Base-by-base conservation (phyloP, 2,113 vertebrate species). In the Thamnaconus septentrionalis region DNA sequence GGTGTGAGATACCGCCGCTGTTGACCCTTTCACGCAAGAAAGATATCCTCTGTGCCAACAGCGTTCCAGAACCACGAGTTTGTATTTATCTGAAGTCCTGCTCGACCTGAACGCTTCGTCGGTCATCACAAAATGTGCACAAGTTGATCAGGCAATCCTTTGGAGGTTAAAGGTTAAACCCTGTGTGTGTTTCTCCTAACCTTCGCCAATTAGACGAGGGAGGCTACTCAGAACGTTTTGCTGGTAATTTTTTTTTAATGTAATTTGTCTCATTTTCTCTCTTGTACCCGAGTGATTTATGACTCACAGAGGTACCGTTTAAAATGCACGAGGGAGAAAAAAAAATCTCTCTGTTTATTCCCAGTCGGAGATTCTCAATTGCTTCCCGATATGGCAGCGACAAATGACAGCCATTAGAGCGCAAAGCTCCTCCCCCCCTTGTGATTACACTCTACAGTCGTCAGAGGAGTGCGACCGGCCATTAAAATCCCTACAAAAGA, bases 331-430 rank as follows among this genome's bases (percentile, higher is more conserved):
- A 31, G 18, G 18, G 18, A 31, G 18, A 31, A 31, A 31, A 58
- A 71, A 65, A 78, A 69, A 56, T 46, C 70, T 56, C 49, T 31
- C 75, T 70, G 18, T 61, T 78, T 67, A 66, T 67, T 67, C 8
- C 57, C 52, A 63, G 43, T 58, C 70, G 64, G 77, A 86, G 63
- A 78, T 77, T 71, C 86, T 82, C 78, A 81, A 76, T 78, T 60
- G 60, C 77, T 70, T 69, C 58, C 83, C 80, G 86, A 87, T 81
- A 67, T 86, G 87, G 82, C 89, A 85, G 70, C 58, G 83, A 90
- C 82, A 90, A 89, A 90, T 85, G 85, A 84, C 61, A 41, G 72
- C 85, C 76, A 88, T 90, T 90, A 89, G 41, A 39, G 71, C 71
- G 77, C 75, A 75, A 73, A 73, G 78, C 65, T 58, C 78, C 57